Evolutionary conservation across 2,113 vertebrate species (phyloP), one percentile per base, ranked within the genome.

Genomic region (Perca fluviatilis): DNA sequence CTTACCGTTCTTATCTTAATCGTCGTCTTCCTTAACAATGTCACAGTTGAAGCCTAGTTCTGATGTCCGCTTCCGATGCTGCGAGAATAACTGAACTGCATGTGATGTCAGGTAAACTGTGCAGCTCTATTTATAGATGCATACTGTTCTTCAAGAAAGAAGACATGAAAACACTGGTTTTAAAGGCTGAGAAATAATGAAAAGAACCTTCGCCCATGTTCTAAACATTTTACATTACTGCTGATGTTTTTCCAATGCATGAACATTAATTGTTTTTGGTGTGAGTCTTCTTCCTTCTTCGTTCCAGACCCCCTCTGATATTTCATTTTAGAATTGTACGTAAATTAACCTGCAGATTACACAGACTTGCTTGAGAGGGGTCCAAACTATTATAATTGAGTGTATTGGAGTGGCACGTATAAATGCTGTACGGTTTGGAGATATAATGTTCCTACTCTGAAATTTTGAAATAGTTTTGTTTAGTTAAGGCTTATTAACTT

Each of bases 41-140:
- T 50, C 62, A 58, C 70, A 11, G 11, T 63, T 23, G 4, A 33
- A 64, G 54, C 14, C 8, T 47, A 25, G 76, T 27, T 80, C 14
- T 75, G 79, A 50, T 57, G 66, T 82, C 47, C 53, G 58, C 54
- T 27, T 60, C 19, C 30, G 63, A 43, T 46, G 62, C 51, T 60
- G 50, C 74, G 62, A 64, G 58, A 43, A 46, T 50, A 76, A 72
- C 62, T 33, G 25, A 78, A 78, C 66, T 71, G 23, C 47, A 30
- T 58, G 68, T 82, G 71, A 82, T 61, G 68, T 49, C 56, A 68
- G 66, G 74, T 58, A 61, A 67, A 74, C 60, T 51, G 51, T 65
- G 58, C 62, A 19, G 57, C 36, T 76, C 66, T 73, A 82, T 88
- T 79, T 86, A 73, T 81, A 88, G 65, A 63, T 8, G 7, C n/a